Base-by-base conservation (phyloP, 2,113 vertebrate genomes). In the Budorcas taxicolor region DNA sequence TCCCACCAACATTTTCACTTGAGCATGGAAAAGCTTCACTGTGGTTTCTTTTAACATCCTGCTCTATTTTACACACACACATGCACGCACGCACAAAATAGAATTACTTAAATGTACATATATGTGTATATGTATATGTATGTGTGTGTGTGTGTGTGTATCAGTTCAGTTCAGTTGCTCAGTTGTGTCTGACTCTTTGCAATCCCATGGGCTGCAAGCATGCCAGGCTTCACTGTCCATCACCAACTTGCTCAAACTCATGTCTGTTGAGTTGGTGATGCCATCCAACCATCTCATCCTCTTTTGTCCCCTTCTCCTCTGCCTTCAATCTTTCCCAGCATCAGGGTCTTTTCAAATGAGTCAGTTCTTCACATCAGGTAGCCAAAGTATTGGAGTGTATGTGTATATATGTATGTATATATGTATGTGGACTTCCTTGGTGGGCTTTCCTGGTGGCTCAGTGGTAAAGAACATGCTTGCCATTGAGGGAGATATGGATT, bases 1-100 rank as follows among this genome's bases (percentile, higher is more conserved):
- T 87, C 91, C 60, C 45, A 29, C 60, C 94, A 93, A 52, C 17
- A 21, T 40, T 97, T 95, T 97, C 13, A 58, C 62, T 81, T 84
- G 23, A 94, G 76, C 91, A 74, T 80, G 67, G 36, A 58, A 95
- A 94, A 83, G 10, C 16, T 53, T 91, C 60, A 29, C 50, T 11
- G 13, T 21, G 80, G 57, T 53, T 97, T 86, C 83, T 90, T 74
- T 97, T 90, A 87, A 96, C 87, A 97, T 95, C 10, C 27, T 76
- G 21, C 86, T 95, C 4, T 36, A 15, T 96, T 94, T 80, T 84
- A 55, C 10, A 93, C 31, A 50, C 14, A 52, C 19, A 85, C 5
- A 17, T n/a, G 19, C 0, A 3, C 8, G 40, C 17, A 87, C 21
- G 52, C 8, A 84, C n/a, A 76, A 91, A 86, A 67, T 43, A 86